These are phyloP conservation scores for Pentamera pediparva DNA, from an alignment of 53 echinoderm and acorn worm genomes.

Conservation along the genomic window DNA sequence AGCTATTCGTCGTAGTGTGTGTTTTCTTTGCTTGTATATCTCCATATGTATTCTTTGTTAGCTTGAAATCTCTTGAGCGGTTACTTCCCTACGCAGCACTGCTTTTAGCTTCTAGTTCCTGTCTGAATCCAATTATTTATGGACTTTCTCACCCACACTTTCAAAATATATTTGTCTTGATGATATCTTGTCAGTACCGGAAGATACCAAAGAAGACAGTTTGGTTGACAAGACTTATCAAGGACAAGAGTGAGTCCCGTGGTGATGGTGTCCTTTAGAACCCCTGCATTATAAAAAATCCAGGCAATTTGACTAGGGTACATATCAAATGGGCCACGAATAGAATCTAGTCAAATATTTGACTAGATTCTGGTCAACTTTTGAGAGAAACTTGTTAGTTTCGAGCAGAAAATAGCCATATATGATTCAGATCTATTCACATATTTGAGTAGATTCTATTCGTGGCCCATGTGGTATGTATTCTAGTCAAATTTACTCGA, in stretches of 20 bases:
- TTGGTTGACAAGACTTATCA: not conserved
- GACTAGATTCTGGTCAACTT: too few relatives aligned
- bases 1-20: slow-evolving; percentile 4
- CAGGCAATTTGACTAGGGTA: too few relatives aligned
- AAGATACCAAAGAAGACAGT: slow-evolving; percentile 12
- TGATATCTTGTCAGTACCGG: not conserved
- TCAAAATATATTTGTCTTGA: not conserved
- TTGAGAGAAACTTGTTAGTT: too few relatives aligned
- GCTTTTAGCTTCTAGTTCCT: not conserved
- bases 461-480: too few relatives aligned
- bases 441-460: too few relatives aligned
- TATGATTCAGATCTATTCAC: too few relatives aligned
- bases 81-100: slow-evolving; percentile 16
- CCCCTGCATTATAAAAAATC: too few relatives aligned
- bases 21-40: slow-evolving; percentile 14
- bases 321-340: too few relatives aligned
- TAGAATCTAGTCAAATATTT: too few relatives aligned
- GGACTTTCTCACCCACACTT: slow-evolving; percentile 17
- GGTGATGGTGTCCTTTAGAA: too few relatives aligned
- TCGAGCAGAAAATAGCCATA: too few relatives aligned
- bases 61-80: slow-evolving; percentile 2
- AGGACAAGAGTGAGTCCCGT: not conserved
- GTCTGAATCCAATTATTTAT: slow-evolving; percentile 21
- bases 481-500: too few relatives aligned
- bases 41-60: slow-evolving; percentile 14